Evolutionary conservation across 1,140 invertebrate genomes (phyloP).

Genomic region (Acromyrmex charruanus): DNA sequence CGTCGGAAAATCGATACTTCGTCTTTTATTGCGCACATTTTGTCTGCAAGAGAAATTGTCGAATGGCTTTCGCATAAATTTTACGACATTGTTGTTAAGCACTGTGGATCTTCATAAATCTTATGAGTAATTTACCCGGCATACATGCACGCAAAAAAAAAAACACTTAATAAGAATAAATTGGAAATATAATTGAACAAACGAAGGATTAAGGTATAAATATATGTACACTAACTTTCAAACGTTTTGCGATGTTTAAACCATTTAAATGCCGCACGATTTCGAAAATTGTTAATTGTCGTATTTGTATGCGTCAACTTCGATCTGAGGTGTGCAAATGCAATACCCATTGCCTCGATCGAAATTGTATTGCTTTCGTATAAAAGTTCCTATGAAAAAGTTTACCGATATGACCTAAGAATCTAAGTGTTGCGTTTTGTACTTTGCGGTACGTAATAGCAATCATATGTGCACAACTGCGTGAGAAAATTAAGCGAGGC

Average conservation of each 20-base stretch:
- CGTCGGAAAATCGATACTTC: slow-evolving; percentile 16
- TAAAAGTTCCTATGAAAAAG: not conserved
- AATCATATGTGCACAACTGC: not conserved
- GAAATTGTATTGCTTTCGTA: slow-evolving; percentile 1
- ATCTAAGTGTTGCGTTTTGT: not conserved
- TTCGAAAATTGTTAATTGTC: not conserved
- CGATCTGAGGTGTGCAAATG: not conserved
- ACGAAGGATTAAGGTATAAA: not conserved
- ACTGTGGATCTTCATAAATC: not conserved
- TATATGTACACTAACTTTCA: not conserved
- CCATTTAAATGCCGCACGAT: not conserved
- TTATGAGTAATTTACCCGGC: not conserved
- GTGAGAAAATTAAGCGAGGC: slow-evolving; percentile 37
- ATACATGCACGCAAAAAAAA: not conserved
- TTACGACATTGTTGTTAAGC: not conserved
- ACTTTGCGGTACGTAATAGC: not conserved
- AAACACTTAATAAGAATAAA: not conserved
- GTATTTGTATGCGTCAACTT: not conserved
- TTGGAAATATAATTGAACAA: not conserved
- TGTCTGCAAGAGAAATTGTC: not conserved
- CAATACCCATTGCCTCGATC: not conserved
- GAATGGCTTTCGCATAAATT: not conserved
- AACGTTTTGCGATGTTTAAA: not conserved
- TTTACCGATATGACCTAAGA: not conserved
- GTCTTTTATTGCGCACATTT: not conserved